Evolutionary conservation across 2,797 vertebrate species (phyloP), one percentile per base, ranked within the genome.

Genomic region (Caiman crocodilus): DNA sequence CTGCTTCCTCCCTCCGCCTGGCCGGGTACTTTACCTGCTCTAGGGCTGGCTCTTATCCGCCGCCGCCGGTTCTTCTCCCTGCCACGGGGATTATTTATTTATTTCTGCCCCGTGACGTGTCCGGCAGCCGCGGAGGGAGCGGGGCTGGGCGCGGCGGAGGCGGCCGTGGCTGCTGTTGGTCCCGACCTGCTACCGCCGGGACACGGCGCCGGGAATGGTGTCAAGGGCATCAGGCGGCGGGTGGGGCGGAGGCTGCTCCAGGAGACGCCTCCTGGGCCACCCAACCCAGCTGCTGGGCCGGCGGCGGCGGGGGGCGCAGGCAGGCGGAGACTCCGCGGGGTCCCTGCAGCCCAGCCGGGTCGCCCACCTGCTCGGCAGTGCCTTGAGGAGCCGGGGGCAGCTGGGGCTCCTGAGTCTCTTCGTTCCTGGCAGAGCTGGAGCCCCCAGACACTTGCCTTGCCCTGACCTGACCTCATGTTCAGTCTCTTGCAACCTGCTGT

Each of bases 51-150:
- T 89, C 94, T 95, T 93, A 81, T 87, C 91, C 82, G 94, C 95
- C 61, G 83, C 95, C 32, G 95, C 94, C 94, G 87, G 89, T 78
- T 93, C 75, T 85, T 93, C 90, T 88, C 88, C 74, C 96, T 76
- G 94, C 88, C 95, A 60, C 77, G 76, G 88, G 89, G 90, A 85
- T 82, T 94, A 96, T 96, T 97, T 97, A 97, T 97, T 97, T 97
- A 98, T 98, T 98, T 97, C 89, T 96, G 96, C 88, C 94, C 96
- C 97, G 85, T 95, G 94, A 96, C 94, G 91, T 94, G 96, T 94
- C 96, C 94, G 80, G 90, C 94, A 78, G 94, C 89, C 17, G 87
- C 84, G 60, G 80, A 87, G 69, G 56, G 84, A 82, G 88, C 74
- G 84, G 57, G 77, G 79, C 89, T 35, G 25, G 61, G 55, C 16